A percentile compares a stretch with the other conserved stretches of the same genome.
Evolutionary conservation across 2,888 invertebrate genomes (phyloP).

Genomic region (Netelia virgata): DNA sequence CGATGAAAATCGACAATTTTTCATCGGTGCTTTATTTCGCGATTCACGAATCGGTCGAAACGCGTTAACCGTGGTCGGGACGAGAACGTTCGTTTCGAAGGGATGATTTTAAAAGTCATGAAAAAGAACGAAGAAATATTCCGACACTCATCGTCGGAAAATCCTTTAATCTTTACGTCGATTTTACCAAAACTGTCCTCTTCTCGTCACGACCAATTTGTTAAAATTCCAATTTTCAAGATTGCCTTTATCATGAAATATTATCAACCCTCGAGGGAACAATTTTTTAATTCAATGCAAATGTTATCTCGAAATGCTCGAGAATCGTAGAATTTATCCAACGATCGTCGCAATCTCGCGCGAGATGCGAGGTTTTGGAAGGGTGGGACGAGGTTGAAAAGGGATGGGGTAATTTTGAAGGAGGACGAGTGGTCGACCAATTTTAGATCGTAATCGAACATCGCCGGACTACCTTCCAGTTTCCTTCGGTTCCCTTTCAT

Average conservation of each 20-base stretch:
- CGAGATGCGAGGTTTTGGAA: neutral
- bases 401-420: neutral
- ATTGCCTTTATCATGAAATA: neutral
- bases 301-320: neutral
- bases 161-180: neutral
- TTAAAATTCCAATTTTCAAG: neutral
- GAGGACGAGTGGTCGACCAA: neutral
- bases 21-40: neutral
- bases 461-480: neutral
- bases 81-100: too few species aligned
- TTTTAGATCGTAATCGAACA: conserved; percentile 36
- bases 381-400: too few species aligned
- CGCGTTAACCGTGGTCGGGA: too few species aligned
- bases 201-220: neutral
- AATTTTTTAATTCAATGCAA: neutral
- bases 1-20: too few species aligned
- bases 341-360: neutral
- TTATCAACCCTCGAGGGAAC: neutral
- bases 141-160: neutral
- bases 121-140: neutral
- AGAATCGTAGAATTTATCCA: neutral
- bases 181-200: neutral
- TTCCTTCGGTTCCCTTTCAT: conserved; percentile 30
- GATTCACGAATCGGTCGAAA: neutral
- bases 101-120: too few species aligned